These are phyloP conservation scores for Heteractis magnifica DNA, from an alignment of 92 coral and sea anemone species.

Conservation along the genomic window DNA sequence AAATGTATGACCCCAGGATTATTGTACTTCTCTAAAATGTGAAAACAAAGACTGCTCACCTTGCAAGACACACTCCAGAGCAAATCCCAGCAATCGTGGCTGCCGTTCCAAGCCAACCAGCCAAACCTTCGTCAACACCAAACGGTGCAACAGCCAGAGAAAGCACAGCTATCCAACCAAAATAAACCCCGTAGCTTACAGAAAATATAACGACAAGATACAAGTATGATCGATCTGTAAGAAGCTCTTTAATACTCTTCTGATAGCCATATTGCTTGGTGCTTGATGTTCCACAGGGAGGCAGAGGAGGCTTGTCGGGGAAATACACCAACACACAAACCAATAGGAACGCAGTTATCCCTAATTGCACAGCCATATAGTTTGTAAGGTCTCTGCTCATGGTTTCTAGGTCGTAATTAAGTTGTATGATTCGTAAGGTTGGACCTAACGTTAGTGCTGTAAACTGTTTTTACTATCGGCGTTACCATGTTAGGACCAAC, in stretches of 20 bases:
- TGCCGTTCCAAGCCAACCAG: constrained; percentile 80
- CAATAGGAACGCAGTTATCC: constrained; percentile 42
- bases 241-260: constrained; percentile 6
- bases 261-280: background rate
- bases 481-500: constrained; percentile 68
- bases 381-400: constrained; percentile 21
- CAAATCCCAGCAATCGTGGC: constrained; percentile 60
- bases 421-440: background rate
- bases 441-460: background rate
- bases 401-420: background rate
- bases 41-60: constrained; percentile 22
- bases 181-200: constrained; percentile 63
- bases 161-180: constrained; percentile 72
- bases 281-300: constrained; percentile 49
- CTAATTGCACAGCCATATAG: constrained; percentile 52
- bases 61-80: constrained; percentile 65
- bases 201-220: constrained; percentile 59
- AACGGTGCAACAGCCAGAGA: constrained; percentile 66
- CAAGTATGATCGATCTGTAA: constrained; percentile 41
- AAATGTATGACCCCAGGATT: background rate
- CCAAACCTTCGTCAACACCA: constrained; percentile 43
- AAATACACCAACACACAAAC: constrained; percentile 59
- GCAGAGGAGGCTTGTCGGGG: constrained; percentile 75
- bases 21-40: background rate
- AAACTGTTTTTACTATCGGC: background rate